Evolutionary conservation across 2,797 vertebrate species (phyloP).

Genomic region (Rhabdomys pumilio): DNA sequence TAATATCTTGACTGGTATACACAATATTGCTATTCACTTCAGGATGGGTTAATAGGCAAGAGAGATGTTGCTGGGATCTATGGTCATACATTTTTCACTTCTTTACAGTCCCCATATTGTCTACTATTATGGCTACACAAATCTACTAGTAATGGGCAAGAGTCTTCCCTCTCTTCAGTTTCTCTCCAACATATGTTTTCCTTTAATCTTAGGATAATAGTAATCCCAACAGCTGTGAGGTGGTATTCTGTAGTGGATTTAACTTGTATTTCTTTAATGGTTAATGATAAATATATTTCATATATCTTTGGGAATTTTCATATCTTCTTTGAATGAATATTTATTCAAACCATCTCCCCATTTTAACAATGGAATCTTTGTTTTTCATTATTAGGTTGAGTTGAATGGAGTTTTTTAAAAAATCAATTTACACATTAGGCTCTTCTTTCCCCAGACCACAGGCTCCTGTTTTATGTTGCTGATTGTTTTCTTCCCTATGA

Average conservation of each 20-base stretch:
- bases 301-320: background rate
- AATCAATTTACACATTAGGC: background rate
- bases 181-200: background rate
- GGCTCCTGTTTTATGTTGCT: background rate
- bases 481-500: background rate
- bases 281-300: background rate
- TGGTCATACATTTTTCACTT: background rate
- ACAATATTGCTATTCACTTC: background rate
- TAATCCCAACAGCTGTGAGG: background rate
- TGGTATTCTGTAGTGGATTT: background rate
- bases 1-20: background rate
- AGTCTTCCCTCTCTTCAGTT: background rate
- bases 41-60: background rate
- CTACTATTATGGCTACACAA: background rate
- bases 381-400: background rate
- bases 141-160: background rate
- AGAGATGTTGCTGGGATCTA: background rate
- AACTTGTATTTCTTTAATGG: background rate
- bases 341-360: background rate
- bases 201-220: background rate
- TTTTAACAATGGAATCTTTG: background rate
- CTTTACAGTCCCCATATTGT: background rate
- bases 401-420: background rate
- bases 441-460: background rate
- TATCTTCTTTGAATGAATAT: background rate